A percentile compares a stretch with the other conserved stretches of the same genome.
Evolutionary conservation across 2,888 invertebrate species (phyloP).

Genomic region (Conomelus anceps): DNA sequence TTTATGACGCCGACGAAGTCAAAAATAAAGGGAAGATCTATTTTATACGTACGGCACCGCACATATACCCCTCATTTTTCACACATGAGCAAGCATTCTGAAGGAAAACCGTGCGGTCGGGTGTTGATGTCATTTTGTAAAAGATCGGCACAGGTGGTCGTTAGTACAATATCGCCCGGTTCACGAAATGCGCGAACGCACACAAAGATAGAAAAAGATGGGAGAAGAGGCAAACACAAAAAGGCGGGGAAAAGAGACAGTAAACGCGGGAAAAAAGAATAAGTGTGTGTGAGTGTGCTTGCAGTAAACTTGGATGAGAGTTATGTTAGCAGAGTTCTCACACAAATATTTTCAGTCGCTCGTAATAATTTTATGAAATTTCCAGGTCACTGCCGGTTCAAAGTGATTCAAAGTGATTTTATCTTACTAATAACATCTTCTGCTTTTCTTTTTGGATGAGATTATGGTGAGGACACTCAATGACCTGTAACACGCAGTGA

Average conservation of each 20-base stretch:
- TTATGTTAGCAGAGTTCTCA: background rate
- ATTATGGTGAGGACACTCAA: background rate
- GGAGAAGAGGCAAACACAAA: background rate
- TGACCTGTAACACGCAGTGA: background rate
- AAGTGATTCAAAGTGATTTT: background rate
- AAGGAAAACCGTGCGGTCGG: background rate
- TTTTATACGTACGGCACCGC: background rate
- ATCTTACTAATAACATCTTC: background rate
- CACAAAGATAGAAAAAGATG: background rate
- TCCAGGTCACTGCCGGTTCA: background rate
- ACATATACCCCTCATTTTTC: background rate
- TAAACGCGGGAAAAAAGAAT: background rate
- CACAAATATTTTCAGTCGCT: background rate
- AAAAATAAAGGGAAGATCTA: background rate
- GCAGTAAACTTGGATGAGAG: background rate
- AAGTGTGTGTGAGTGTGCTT: background rate
- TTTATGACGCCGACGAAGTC: background rate
- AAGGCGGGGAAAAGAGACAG: background rate
- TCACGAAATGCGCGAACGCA: background rate
- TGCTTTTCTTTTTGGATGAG: background rate
- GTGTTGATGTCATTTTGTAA: background rate
- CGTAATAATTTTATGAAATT: background rate
- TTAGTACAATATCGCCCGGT: background rate
- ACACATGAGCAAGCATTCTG: background rate
- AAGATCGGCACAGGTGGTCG: background rate